Percentiles rank a stretch among this genome's conserved stretches.
These are phyloP conservation scores for Apodemus sylvaticus DNA, from an alignment of 2,113 vertebrate species.

Conservation along the genomic window DNA sequence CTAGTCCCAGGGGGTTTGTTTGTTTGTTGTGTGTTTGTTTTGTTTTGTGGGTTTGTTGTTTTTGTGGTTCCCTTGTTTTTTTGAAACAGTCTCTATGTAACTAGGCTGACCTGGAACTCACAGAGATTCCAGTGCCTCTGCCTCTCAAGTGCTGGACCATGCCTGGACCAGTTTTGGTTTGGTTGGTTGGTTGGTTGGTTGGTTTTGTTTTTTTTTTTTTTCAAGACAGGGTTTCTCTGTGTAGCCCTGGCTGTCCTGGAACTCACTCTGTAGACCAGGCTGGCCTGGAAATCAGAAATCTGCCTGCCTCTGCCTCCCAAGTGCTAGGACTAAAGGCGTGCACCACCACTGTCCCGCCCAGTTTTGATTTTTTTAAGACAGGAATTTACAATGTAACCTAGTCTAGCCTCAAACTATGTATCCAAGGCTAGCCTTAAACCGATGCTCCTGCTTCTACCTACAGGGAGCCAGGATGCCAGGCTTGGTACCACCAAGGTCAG, in stretches of 20 bases:
- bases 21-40: background rate
- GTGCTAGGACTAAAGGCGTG: too few relatives aligned
- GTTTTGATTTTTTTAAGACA: background rate
- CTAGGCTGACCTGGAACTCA: background rate
- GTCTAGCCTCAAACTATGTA: background rate
- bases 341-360: too few relatives aligned
- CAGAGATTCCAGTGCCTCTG: background rate
- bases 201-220: too few relatives aligned
- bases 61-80: background rate
- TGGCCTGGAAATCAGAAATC: too few relatives aligned
- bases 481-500: background rate
- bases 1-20: background rate
- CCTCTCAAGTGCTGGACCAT: background rate
- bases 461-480: background rate
- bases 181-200: too few relatives aligned
- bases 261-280: too few relatives aligned
- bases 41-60: background rate
- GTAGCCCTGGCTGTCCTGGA: too few relatives aligned
- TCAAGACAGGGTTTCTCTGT: too few relatives aligned
- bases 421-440: background rate
- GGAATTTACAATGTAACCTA: background rate
- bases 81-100: background rate
- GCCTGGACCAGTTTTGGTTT: background rate
- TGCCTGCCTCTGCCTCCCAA: too few relatives aligned
- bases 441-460: background rate